Conservation (phyloP, 1,140 invertebrate genomes). For the Gryllus bimaculatus region DNA sequence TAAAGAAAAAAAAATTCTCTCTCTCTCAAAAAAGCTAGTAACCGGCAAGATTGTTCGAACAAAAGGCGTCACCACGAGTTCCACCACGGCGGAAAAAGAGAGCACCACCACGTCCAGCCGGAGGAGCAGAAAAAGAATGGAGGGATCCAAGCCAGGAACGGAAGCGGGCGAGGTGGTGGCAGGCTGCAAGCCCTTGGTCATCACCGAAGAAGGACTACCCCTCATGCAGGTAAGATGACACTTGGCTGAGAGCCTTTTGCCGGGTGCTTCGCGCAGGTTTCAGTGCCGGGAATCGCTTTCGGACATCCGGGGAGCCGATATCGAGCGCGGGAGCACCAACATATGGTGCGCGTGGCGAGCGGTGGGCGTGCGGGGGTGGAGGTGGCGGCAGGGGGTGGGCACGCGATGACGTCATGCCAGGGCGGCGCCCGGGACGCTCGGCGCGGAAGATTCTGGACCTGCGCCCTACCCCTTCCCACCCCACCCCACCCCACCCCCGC, state of each 20-base stretch:
- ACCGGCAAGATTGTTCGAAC: too few relatives aligned
- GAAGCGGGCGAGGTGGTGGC: not conserved
- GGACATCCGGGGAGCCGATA: not conserved
- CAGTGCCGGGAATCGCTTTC: not conserved
- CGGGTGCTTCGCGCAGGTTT: not conserved
- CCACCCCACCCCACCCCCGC: too few relatives aligned
- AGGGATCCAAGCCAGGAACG: not conserved
- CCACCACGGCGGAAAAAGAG: not conserved
- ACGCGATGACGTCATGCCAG: not conserved
- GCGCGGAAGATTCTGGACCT: not conserved
- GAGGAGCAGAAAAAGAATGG: not conserved
- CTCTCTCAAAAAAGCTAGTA: too few relatives aligned
- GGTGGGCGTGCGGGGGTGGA: not conserved
- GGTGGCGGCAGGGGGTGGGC: not conserved
- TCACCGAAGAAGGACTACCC: not conserved
- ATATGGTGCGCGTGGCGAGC: not conserved
- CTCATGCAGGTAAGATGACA: not conserved
- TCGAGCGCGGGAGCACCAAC: not conserved
- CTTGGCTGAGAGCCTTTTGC: not conserved
- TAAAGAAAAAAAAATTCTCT: too few relatives aligned
- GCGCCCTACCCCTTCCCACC: not conserved
- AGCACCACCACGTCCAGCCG: not conserved
- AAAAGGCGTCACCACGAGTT: not conserved
- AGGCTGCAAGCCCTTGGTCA: not conserved
- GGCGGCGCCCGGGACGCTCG: not conserved